Conservation (phyloP, 2,797 vertebrate genomes). For the Sebastes flavidus region DNA sequence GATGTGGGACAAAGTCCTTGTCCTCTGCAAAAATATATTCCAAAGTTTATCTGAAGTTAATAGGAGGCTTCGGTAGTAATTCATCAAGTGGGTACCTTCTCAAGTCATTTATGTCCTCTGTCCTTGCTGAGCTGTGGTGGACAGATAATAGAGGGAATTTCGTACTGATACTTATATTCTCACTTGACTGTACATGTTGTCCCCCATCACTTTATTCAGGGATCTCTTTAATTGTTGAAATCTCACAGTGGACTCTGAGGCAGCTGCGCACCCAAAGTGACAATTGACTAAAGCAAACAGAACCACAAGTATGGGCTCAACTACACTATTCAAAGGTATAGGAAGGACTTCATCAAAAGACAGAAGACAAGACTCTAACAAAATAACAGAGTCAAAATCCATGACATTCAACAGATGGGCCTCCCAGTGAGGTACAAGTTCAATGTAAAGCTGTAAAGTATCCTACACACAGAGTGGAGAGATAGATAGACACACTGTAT, state of each 20-base stretch:
- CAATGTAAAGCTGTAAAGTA: slow-evolving; percentile 28
- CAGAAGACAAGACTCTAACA: background rate
- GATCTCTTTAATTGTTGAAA: background rate
- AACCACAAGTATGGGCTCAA: background rate
- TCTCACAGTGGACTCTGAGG: background rate
- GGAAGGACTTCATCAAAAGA: background rate
- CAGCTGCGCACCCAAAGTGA: background rate
- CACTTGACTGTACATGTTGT: background rate
- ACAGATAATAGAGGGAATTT: background rate
- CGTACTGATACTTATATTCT: background rate
- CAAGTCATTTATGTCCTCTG: background rate
- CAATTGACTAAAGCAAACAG: background rate
- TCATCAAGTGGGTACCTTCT: background rate
- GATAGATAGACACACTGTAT: background rate
- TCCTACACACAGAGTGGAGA: slow-evolving; percentile 7
- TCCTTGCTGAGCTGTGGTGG: background rate
- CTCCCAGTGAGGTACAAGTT: slow-evolving; percentile 3
- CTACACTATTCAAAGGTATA: background rate
- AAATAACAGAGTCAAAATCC: background rate
- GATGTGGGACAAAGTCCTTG: background rate
- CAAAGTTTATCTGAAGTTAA: background rate
- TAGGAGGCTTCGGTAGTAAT: background rate
- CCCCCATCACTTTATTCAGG: background rate
- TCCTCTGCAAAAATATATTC: background rate
- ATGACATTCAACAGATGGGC: slow-evolving; percentile 62